Evolutionary conservation across 1,140 invertebrate species (phyloP).

Genomic region (Drosophila pachea): DNA sequence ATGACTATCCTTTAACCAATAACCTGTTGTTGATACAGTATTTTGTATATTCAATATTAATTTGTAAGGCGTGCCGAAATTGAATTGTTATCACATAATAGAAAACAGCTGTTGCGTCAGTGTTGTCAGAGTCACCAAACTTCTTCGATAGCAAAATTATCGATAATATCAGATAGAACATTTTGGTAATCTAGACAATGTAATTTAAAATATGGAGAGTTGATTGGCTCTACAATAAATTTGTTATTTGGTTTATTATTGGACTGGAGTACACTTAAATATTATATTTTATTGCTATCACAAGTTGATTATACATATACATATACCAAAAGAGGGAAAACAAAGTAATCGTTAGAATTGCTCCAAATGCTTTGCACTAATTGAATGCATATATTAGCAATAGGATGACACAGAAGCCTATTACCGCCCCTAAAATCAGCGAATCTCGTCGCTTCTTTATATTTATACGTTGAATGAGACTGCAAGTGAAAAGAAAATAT

Average conservation of each 20-base stretch:
- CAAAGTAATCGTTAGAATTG: constrained; percentile 40
- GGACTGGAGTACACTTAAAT: constrained; percentile 27
- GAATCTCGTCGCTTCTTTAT: constrained; percentile 94
- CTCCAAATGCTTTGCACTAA: constrained; percentile 39
- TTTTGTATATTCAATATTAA: constrained; percentile 10
- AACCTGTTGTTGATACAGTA: constrained; percentile 40
- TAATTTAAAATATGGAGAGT: constrained; percentile 3
- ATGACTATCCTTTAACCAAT: constrained; percentile 34
- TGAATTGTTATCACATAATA: constrained; percentile 68
- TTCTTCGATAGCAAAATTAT: constrained; percentile 19
- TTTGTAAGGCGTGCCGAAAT: constrained; percentile 21
- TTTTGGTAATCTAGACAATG: neutral
- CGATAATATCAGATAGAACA: constrained; percentile 1
- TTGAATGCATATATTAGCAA: constrained; percentile 90
- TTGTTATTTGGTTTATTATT: neutral
- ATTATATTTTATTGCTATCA: constrained; percentile 72
- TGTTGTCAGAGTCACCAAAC: constrained; percentile 22
- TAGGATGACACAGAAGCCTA: constrained; percentile 92
- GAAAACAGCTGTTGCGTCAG: constrained; percentile 54
- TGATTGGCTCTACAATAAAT: neutral
- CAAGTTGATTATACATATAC: constrained; percentile 68
- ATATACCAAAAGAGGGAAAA: constrained; percentile 58
- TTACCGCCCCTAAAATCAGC: constrained; percentile 90
- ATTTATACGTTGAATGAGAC: constrained; percentile 95
- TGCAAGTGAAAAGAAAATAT: constrained; percentile 86